Conservation (phyloP, 2,888 invertebrate genomes). For the Lasioglossum morio region DNA sequence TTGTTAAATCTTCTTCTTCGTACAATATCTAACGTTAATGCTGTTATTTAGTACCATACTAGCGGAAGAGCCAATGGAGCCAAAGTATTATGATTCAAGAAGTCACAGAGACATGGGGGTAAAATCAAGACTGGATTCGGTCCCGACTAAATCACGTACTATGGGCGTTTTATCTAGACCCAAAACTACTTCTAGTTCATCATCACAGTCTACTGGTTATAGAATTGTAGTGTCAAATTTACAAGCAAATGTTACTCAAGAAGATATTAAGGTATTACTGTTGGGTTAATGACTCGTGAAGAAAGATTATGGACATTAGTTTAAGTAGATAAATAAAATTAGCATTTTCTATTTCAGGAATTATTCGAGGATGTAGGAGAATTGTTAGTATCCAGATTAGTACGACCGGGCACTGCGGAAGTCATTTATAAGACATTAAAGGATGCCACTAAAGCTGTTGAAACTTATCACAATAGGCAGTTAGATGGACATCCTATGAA, state of each 20-base stretch:
- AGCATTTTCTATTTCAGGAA: conserved; percentile 87
- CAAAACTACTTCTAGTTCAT: conserved; percentile 81
- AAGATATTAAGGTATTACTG: conserved; percentile 92
- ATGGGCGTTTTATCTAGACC: conserved; percentile 82
- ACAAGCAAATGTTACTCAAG: conserved; percentile 93
- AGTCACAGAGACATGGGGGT: conserved; percentile 79
- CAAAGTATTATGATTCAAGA: conserved; percentile 78
- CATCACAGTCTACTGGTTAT: conserved; percentile 88
- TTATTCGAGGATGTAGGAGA: conserved; percentile 97
- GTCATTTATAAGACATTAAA: conserved; percentile 94
- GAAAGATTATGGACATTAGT: not conserved
- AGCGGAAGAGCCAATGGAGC: conserved; percentile 74
- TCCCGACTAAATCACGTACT: conserved; percentile 77
- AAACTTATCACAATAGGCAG: conserved; percentile 96
- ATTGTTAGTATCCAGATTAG: conserved; percentile 92
- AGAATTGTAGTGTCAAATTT: conserved; percentile 96
- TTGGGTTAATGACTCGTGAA: not conserved
- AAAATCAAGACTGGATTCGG: conserved; percentile 85
- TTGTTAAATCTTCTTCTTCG: not conserved
- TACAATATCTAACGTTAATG: not conserved
- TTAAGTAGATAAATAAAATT: not conserved
- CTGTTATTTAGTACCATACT: conserved; percentile 76
- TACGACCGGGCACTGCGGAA: conserved; percentile 95
- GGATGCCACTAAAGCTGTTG: conserved; percentile 95
- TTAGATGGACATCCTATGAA: conserved; percentile 98